Conservation (phyloP, 2,113 vertebrate species). For the Aegypius monachus region DNA sequence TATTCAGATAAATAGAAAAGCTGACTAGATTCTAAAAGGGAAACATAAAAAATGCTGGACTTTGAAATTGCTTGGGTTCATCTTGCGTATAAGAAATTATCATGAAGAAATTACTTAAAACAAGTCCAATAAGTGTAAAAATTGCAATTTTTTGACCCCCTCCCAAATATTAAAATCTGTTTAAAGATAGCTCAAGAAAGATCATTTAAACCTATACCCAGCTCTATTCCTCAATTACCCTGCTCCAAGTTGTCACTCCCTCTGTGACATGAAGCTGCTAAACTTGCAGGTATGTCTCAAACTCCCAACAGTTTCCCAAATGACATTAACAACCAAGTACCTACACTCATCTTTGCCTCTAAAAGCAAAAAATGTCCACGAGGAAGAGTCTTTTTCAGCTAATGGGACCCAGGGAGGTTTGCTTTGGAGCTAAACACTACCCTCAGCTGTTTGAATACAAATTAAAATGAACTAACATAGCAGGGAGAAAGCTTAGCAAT, state of each 20-base stretch:
- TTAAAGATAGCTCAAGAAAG: neutral
- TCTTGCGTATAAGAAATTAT: neutral
- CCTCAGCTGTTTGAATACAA: neutral
- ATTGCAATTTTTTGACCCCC: neutral
- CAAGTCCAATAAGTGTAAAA: neutral
- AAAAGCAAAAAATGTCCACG: neutral
- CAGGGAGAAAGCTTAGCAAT: neutral
- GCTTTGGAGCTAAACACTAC: neutral
- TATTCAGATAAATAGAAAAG: neutral
- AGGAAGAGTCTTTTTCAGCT: neutral
- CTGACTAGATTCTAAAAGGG: neutral
- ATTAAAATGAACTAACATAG: neutral
- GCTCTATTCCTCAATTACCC: neutral
- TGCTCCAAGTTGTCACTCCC: neutral
- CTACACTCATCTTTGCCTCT: neutral
- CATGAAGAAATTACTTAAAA: neutral
- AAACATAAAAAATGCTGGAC: neutral
- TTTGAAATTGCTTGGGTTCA: neutral
- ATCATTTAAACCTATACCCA: neutral
- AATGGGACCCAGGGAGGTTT: neutral
- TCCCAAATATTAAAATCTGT: neutral
- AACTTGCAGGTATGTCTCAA: neutral
- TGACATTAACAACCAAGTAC: neutral
- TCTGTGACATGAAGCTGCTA: neutral
- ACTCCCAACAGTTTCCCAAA: neutral